Base-by-base conservation (phyloP, 2,888 invertebrate genomes). In the Cybosia mesomella region DNA sequence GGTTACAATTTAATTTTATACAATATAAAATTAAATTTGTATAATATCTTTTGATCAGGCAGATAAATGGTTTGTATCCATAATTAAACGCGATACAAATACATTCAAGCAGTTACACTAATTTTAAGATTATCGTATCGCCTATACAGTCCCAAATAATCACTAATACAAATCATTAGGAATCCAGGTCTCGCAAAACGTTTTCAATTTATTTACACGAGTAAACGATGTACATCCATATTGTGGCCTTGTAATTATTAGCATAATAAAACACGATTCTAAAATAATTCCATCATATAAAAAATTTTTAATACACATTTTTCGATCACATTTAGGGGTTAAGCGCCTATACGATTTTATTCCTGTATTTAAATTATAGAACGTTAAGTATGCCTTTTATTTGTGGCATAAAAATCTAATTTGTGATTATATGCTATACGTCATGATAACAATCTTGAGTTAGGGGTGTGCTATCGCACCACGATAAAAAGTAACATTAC, bases 61-160 rank as follows among this genome's bases (percentile, higher is more conserved):
- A 67, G 57, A 64, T 67, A 73, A 65, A 76, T 63, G n/a, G 24
- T 71, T 70, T 70, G 36, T 57, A 73, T 77, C 62, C 66, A 66
- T 61, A 63, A 66, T 70, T 59, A 21, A 63, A 68, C 67, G 70
- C 66, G 63, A 77, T 72, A 72, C 67, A 73, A 71, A 74, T 57
- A 67, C 73, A 66, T 68, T 67, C 58, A 70, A 80, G 67, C 68
- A 71, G 55, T 76, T 71, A 67, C 57, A 66, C 60, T 78, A 75
- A 55, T 67, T 70, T 67, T 72, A 79, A 74, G 67, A 75, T 67
- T 75, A 75, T 71, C 60, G 57, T 76, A 79, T 74, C 73, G 74
- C 73, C 72, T 77, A 75, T 59, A 75, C 69, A 75, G 77, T 80
- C 74, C 79, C 72, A 72, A 75, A 67, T 54, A 74, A 75, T 68